Evolutionary conservation across 1,140 invertebrate species (phyloP), one percentile per base, ranked within the genome.

Genomic region (Drosophila sp.): DNA sequence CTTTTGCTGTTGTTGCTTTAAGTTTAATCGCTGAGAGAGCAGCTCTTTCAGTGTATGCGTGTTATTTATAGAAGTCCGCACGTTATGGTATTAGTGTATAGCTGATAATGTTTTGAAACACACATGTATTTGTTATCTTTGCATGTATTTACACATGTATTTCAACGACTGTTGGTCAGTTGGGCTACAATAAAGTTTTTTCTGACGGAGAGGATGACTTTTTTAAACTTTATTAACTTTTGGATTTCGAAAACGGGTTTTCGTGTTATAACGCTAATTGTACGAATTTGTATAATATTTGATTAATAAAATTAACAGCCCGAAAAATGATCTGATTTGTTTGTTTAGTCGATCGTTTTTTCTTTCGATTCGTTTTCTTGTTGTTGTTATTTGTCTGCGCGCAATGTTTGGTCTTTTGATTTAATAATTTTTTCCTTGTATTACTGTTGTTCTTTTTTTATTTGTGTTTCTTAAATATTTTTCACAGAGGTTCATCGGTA

Each of bases 261-360:
- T 81, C 63, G 81, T 56, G 34, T 62, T 78, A 25, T 45, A 34
- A 2, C 43, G 72, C 66, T 80, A 83, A 82, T 82, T 82, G 51
- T 75, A 78, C 34, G 65, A 64, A 82, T 78, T 56, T 73, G 29
- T 53, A 71, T 48, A 32, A 34, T 51, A 41, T 72, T 78, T 69
- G 50, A 78, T 79, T 78, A 82, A 59, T 62, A 64, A 51, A 74
- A 64, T 74, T 71, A 75, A 75, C 59, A 71, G 25, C 34, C 29
- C 61, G 27, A 66, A 69, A 50, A 56, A 29, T 63, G 46, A 66
- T 48, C 14, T 63, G 36, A 11, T 76, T 81, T 70, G 29, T 53
- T 76, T 67, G 14, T 51, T 63, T 62, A 50, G 54, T 54, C 43
- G 64, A 58, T 43, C 59, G 38, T 13, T 45, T 18, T n/a, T n/a